Evolutionary conservation across 2,888 invertebrate species (phyloP).

Genomic region (Tholera decimalis): DNA sequence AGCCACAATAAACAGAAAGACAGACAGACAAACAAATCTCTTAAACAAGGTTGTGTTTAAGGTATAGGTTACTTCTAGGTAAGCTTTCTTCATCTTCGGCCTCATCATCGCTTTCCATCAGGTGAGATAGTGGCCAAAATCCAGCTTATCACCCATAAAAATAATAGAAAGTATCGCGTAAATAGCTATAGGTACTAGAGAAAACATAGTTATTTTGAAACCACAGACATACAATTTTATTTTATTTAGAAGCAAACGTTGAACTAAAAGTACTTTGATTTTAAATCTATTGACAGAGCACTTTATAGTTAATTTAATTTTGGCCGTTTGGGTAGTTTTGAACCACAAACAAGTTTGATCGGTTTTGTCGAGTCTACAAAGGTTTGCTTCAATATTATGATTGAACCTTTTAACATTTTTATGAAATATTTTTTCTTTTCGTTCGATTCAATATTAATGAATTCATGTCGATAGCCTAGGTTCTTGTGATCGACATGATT

Average conservation of each 20-base stretch:
- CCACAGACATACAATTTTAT: too few species aligned
- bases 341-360: conserved; percentile 1
- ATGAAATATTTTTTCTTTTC: not conserved
- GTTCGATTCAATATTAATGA: conserved; percentile 16
- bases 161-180: too few species aligned
- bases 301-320: conserved; percentile 14
- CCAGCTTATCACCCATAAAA: too few species aligned
- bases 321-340: conserved; percentile 9
- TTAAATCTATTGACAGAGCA: conserved; percentile 9
- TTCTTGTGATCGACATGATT: conserved; percentile 40
- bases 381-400: conserved; percentile 12
- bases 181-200: too few species aligned
- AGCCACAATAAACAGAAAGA: too few species aligned
- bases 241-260: conserved; percentile 3
- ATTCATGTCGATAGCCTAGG: conserved; percentile 12
- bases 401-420: not conserved
- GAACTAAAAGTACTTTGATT: conserved; percentile 13
- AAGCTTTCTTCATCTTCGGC: too few species aligned
- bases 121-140: too few species aligned
- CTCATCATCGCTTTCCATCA: too few species aligned
- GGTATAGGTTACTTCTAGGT: too few species aligned
- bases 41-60: too few species aligned
- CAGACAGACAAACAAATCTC: too few species aligned
- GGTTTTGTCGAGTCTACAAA: conserved; percentile 15
- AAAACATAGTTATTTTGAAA: too few species aligned